Evolutionary conservation across 2,888 invertebrate species (phyloP), one percentile per base, ranked within the genome.

Genomic region (Adineta ricciae): DNA sequence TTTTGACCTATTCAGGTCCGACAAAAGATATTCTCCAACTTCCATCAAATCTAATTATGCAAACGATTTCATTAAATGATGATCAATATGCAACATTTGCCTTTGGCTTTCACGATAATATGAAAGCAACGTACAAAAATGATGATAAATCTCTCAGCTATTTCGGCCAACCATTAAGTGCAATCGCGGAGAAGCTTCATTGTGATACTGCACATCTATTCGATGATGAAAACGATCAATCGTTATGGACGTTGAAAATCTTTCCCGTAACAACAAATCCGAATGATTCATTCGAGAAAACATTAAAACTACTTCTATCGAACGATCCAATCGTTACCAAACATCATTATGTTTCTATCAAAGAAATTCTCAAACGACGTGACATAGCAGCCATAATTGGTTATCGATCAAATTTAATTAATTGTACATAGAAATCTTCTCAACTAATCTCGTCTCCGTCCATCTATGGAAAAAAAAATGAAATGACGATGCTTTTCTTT

Each of bases 1-100:
- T 78, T 2, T 16, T 41, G 24, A 41, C 38, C 21, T 41, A 38
- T 41, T 38, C 38, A 21, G 9, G 24, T 41, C n/a, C n/a, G n/a
- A n/a, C n/a, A n/a, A 9, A 24, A 19, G 14, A 38, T 78, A 78
- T 38, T 38, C 36, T 78, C 41, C 38, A 78, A 36, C 24, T 78
- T 41, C 73, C 73, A 78, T 21, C 73, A 41, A 41, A 41, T 78
- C 8, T 78, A 41, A 38, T 78, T 24, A 78, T 78, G 41, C 73
- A 78, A 78, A 78, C 73, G 41, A 41, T 78, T 9, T n/a, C 73
- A 78, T 21, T 78, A 41, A 38, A n/a, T 78, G 41, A 78, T 78
- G 41, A 78, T 38, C 21, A 1, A 24, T 78, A 36, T 78, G 73
- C 41, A 38, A 78, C 73, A 41, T 78, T 78, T 78, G 73, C 73